Evolutionary conservation across 2,888 invertebrate genomes (phyloP), one percentile per base, ranked within the genome.

Genomic region (Hirtodrosophila trivittata): DNA sequence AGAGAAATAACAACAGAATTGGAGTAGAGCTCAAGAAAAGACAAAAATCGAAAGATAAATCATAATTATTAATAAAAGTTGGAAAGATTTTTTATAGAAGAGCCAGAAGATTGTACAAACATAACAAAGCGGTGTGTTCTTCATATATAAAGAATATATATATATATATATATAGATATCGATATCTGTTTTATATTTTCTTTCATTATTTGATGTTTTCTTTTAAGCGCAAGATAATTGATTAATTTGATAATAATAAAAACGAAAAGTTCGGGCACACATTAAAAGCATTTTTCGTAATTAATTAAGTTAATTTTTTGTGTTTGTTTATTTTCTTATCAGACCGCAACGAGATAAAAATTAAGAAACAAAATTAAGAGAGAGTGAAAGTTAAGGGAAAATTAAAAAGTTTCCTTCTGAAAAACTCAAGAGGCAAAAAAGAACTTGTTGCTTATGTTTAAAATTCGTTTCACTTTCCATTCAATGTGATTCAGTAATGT

Each of bases 261-360:
- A 51, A 64, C 49, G 35, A 35, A 54, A 56, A 49, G 41, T 67
- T 56, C 72, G 52, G 57, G 74, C 66, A 75, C 63, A 81, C 72
- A 83, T 66, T 57, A 51, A 85, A 87, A 81, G 81, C 81, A 33
- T 62, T 68, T 80, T 66, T 59, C 14, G 7, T 55, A 50, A 50
- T 39, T 21, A 13, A 21, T 52, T 49, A 9, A 33, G 28, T 51
- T 4, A 9, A n/a, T 35, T 35, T 5, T 13, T n/a, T n/a, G n/a
- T n/a, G 13, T 35, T 35, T 13, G 14, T 25, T 33, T 25, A 14
- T 13, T 35, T n/a, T 30, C 60, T 49, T 52, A 66, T 66, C 57
- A 52, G 30, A 59, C 38, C 54, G 12, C 37, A 66, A 52, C 38
- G 33, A 21, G 18, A 62, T 42, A 58, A 41, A 57, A 64, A 50